Evolutionary conservation across 2,797 vertebrate species (phyloP).

Genomic region (Rhinoraja longicauda): DNA sequence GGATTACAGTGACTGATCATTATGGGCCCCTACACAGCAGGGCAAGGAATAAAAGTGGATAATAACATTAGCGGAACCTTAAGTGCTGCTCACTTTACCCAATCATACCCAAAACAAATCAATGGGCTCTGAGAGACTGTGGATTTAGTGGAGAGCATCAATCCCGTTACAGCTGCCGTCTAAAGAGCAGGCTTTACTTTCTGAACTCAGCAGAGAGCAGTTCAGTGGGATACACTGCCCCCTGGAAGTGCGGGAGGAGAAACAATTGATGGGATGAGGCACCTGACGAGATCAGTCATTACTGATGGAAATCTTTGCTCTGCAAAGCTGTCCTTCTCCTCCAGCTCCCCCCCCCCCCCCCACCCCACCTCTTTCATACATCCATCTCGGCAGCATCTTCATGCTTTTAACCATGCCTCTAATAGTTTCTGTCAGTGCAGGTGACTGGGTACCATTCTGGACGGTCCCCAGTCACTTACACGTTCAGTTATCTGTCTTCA

Average conservation of each 20-base stretch:
- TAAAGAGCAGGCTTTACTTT: conserved; percentile 18
- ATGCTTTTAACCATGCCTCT: conserved; percentile 36
- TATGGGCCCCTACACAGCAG: conserved; percentile 14
- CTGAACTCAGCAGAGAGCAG: conserved; percentile 7
- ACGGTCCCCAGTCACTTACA: conserved; percentile 67
- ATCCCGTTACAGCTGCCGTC: conserved; percentile 29
- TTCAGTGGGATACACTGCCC: conserved; percentile 17
- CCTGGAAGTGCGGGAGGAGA: conserved; percentile 24
- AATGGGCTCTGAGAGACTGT: conserved; percentile 31
- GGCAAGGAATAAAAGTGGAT: conserved; percentile 32
- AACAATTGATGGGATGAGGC: conserved; percentile 31
- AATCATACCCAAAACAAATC: conserved; percentile 37
- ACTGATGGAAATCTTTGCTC: conserved; percentile 25
- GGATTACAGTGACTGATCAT: conserved; percentile 27
- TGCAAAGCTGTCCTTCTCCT: not conserved
- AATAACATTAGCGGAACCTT: conserved; percentile 36
- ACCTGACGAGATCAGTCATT: conserved; percentile 31
- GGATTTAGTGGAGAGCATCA: conserved; percentile 28
- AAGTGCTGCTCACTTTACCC: conserved; percentile 38
- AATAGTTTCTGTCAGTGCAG: conserved; percentile 60
- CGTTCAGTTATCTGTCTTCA: conserved; percentile 76
- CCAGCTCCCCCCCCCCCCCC: not conserved
- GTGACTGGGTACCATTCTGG: conserved; percentile 64
- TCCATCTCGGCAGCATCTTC: conserved; percentile 33
- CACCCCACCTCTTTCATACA: not conserved